These are phyloP conservation scores for Psittacula echo DNA, from an alignment of 2,797 vertebrate genomes.

Conservation along the genomic window DNA sequence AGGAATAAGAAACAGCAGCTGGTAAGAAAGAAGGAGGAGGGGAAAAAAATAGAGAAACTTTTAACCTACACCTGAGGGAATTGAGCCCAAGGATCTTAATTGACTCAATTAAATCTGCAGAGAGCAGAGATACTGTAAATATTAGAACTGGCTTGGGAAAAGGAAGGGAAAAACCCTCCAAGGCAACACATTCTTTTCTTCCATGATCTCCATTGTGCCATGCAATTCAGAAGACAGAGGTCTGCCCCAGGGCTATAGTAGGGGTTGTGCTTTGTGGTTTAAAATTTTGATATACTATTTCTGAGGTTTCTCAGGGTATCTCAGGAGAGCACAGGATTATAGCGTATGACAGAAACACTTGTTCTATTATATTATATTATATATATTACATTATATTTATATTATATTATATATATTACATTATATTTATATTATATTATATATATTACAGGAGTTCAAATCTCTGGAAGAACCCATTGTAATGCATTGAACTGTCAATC, in stretches of 20 bases:
- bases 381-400: too few species aligned
- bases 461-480: background rate
- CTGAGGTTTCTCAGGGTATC: conserved; percentile 52
- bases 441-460: background rate
- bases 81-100: conserved; percentile 43
- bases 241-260: conserved; percentile 52
- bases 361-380: background rate
- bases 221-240: conserved; percentile 42
- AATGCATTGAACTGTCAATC: background rate
- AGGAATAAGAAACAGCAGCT: background rate
- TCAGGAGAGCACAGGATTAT: conserved; percentile 28
- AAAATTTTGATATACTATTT: conserved; percentile 52
- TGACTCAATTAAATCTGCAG: conserved; percentile 63
- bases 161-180: conserved; percentile 19
- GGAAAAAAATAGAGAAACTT: background rate
- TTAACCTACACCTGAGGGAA: conserved; percentile 39
- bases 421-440: too few species aligned
- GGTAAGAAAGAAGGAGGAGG: background rate
- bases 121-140: conserved; percentile 63
- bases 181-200: conserved; percentile 48
- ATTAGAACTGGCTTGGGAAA: conserved; percentile 51
- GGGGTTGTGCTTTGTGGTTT: conserved; percentile 56
- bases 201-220: conserved; percentile 24
- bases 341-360: background rate
- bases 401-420: too few species aligned